A percentile compares a stretch with the other conserved stretches of the same genome.
These are phyloP conservation scores for Alfaro cultratus DNA, from an alignment of 2,797 vertebrate genomes.

Conservation along the genomic window DNA sequence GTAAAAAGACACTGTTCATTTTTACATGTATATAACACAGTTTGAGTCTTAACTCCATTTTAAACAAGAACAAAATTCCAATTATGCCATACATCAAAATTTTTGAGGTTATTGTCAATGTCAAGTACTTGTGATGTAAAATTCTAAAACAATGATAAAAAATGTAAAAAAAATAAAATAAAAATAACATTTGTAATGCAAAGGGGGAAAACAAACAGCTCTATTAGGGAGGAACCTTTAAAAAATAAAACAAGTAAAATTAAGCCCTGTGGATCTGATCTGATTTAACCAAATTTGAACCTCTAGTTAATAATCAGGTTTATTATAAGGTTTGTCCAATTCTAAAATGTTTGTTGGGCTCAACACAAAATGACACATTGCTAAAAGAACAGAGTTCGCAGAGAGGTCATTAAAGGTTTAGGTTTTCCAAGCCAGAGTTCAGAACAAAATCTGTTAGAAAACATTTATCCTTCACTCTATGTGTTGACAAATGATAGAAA, in stretches of 20 bases:
- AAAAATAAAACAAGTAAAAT: neutral
- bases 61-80: neutral
- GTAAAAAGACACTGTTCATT: neutral
- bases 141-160: neutral
- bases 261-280: neutral
- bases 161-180: too few species aligned
- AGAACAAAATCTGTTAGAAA: neutral
- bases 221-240: neutral
- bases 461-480: neutral
- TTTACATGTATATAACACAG: slow-evolving; percentile 5
- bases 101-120: neutral
- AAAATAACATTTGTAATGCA: neutral
- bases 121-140: neutral
- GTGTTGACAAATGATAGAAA: neutral
- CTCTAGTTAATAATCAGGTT: neutral
- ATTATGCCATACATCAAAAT: neutral
- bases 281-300: neutral
- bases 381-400: neutral
- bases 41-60: neutral
- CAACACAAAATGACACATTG: neutral
- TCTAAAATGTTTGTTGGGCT: neutral
- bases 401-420: neutral
- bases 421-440: neutral
- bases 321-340: neutral
- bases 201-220: neutral